Conservation (phyloP, 2,113 vertebrate species). For the Tauraco erythrolophus region DNA sequence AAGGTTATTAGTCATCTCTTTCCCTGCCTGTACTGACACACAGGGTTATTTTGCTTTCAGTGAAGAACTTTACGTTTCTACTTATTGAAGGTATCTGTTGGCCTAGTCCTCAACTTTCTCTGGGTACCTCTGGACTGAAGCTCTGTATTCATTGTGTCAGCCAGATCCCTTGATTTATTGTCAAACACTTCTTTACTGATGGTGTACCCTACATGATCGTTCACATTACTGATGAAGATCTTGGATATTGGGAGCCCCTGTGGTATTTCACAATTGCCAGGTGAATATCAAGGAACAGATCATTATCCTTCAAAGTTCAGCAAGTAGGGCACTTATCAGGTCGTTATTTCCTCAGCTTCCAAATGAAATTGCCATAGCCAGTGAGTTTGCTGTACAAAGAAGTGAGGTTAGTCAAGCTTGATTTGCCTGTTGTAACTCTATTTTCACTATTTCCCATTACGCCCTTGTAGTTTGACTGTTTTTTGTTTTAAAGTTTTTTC, state of each 20-base stretch:
- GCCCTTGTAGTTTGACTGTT: not conserved
- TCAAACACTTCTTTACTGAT: not conserved
- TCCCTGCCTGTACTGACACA: not conserved
- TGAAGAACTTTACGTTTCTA: not conserved
- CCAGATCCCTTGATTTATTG: not conserved
- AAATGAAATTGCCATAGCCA: not conserved
- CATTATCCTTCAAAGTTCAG: not conserved
- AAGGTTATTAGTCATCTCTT: not conserved
- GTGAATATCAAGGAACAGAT: not conserved
- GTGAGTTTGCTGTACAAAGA: not conserved
- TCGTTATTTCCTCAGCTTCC: not conserved
- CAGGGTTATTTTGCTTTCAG: not conserved
- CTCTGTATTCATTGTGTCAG: not conserved
- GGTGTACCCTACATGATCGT: not conserved
- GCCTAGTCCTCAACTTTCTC: not conserved
- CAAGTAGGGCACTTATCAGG: not conserved
- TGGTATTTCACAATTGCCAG: not conserved
- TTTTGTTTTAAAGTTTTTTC: not conserved
- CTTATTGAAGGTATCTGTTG: not conserved
- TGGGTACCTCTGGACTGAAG: not conserved
- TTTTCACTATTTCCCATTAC: not conserved
- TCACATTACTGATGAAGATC: not conserved
- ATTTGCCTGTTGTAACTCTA: not conserved
- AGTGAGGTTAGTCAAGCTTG: not conserved
- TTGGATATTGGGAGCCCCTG: not conserved